Percentiles rank a stretch among this genome's conserved stretches.
Conservation (phyloP, 2,797 vertebrate species). For the Enteromius viviparus region DNA sequence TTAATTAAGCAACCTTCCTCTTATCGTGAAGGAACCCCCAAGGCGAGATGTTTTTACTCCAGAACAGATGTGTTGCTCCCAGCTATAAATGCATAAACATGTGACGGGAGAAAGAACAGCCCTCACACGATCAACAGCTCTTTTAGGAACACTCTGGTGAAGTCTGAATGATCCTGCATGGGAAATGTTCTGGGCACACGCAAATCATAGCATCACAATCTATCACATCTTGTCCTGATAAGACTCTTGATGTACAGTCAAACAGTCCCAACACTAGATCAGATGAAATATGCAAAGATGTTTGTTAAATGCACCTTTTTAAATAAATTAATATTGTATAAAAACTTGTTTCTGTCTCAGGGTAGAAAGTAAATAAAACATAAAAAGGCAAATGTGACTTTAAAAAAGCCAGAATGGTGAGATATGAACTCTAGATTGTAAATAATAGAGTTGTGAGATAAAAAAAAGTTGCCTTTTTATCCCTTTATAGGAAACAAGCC, state of each 20-base stretch:
- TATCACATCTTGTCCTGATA: conserved; percentile 33
- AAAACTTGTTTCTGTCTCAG: neutral
- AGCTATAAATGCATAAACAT: conserved; percentile 38
- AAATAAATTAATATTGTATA: neutral
- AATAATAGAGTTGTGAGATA: neutral
- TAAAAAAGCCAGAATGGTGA: neutral
- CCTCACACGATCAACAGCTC: conserved; percentile 17
- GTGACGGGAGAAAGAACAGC: conserved; percentile 14
- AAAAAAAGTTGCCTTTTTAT: neutral
- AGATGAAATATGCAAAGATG: conserved; percentile 11
- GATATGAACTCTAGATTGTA: neutral
- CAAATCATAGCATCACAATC: conserved; percentile 20
- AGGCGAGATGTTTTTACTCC: conserved; percentile 18
- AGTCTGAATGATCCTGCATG: conserved; percentile 18
- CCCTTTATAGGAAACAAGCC: neutral
- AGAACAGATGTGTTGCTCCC: conserved; percentile 37
- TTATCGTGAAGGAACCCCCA: conserved; percentile 41
- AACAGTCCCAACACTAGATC: neutral
- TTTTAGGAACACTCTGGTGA: neutral
- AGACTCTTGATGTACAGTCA: neutral
- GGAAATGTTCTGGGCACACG: conserved; percentile 2
- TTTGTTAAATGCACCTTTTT: neutral
- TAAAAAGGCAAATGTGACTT: neutral
- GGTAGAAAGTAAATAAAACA: neutral
- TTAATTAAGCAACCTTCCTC: conserved; percentile 72